Percentiles rank a stretch among this genome's conserved stretches.
phyloP scores from a whole-genome alignment of 1,140 invertebrate genomes.

The Lerema accius region DNA sequence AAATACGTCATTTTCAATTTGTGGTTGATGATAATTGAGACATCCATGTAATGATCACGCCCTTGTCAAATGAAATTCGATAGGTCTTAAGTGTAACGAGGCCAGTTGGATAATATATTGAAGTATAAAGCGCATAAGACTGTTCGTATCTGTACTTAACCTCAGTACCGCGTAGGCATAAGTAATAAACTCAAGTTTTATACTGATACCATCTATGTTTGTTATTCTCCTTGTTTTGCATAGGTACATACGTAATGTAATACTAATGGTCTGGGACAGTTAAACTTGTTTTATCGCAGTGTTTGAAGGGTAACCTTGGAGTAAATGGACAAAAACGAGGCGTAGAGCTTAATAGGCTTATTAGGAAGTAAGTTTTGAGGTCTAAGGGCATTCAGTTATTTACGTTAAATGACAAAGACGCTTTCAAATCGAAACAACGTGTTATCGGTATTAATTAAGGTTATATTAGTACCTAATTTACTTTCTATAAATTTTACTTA shows the following conservation, averaged over 20 bases:
- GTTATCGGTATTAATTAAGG: too few relatives aligned
- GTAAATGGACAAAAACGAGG: too few relatives aligned
- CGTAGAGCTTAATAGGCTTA: too few relatives aligned
- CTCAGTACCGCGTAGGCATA: constrained; percentile 15
- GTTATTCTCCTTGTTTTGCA: not conserved
- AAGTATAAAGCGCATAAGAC: constrained; percentile 14
- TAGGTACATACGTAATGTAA: not conserved
- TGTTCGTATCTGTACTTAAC: constrained; percentile 4
- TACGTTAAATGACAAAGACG: too few relatives aligned
- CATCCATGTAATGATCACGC: constrained; percentile 24
- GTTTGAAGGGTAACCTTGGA: too few relatives aligned
- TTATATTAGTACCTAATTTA: too few relatives aligned
- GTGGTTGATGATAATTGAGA: constrained; percentile 31
- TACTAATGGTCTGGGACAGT: not conserved
- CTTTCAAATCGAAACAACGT: too few relatives aligned
- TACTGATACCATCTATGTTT: not conserved
- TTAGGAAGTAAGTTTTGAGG: too few relatives aligned
- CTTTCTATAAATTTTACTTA: too few relatives aligned
- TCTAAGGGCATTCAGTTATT: too few relatives aligned
- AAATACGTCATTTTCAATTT: constrained; percentile 24
- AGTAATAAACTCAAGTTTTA: constrained; percentile 5
- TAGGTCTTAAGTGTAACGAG: constrained; percentile 26
- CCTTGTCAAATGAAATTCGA: constrained; percentile 31
- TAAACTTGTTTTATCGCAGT: not conserved
- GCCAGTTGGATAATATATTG: constrained; percentile 14